Evolutionary conservation across 2,888 invertebrate genomes (phyloP), one percentile per base, ranked within the genome.

Genomic region (Tenodera sinensis): DNA sequence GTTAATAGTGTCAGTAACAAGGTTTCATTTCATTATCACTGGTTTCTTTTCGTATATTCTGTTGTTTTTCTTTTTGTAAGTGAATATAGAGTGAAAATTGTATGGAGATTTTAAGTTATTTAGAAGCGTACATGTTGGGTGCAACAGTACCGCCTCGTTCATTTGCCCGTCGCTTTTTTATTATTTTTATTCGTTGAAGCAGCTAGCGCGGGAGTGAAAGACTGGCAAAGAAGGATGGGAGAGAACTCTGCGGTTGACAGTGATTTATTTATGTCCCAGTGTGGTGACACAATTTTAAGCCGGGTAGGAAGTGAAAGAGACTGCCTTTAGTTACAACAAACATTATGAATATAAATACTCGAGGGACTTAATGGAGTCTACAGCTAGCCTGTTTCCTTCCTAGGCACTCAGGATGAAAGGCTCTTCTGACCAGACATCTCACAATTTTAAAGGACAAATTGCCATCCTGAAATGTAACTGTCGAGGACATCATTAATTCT

Each of bases 231-330:
- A 15, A 71, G 54, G 54, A 71, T 71, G 54, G 54, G 54, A 71
- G 54, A 71, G 54, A 25, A 42, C 54, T 27, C 71, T 85, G 85
- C 28, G 85, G 27, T 71, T 85, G 85, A 85, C 85, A 71, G 47
- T 85, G 85, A 85, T 85, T 85, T 85, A 85, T 85, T 85, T 85
- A 85, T 85, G 85, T 27, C 85, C 71, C 28, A 28, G 54, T 85
- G 54, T 28, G 28, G 85, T 85, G 85, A 71, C 85, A 85, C 71
- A 85, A 85, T 54, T 85, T 71, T 28, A 28, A 71, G 85, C 28
- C 20, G 54, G 54, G 54, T 25, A 71, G 54, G 54, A 71, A 71
- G 54, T 71, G 54, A 71, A 71, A 71, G 54, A 71, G 54, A 71
- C 54, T 71, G 54, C 54, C 54, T 71, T 25, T 71, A 25, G 54